Base-by-base conservation (phyloP, 2,113 vertebrate species). In the Climacteris rufus region DNA sequence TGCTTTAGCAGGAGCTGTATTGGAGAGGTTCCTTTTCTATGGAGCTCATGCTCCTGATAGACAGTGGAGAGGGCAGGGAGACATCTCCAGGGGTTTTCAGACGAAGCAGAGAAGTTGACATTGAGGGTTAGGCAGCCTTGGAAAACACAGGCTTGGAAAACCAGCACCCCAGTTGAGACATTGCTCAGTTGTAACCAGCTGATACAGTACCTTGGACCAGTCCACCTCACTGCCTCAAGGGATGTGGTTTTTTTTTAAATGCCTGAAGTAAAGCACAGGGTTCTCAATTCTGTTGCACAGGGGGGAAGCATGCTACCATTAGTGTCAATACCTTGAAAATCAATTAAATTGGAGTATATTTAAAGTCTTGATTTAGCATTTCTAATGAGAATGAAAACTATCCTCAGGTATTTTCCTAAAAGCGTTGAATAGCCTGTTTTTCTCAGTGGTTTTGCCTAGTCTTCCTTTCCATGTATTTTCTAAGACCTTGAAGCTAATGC, bases 371-470 rank as follows among this genome's bases (percentile, higher is more conserved):
- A 56, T 85, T 90, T 80, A 61, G 39, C 65, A 45, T 24, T 72
- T 63, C 33, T 90, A 47, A 90, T 66, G 15, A 88, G 47, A 94
- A 71, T 64, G 23, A 86, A 88, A 72, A 31, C 10, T 57, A 31
- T 8, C 35, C 45, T 52, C 25, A 7, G 6, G 1, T 52, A n/a
- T 87, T 89, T 83, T 90, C n/a, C 25, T 16, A 37, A 92, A 94
- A 92, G 14, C 16, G 27, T 37, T 66, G 44, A 66, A 37, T 75
- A 74, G 56, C 9, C 24, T 87, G 28, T 25, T 89, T 92, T 88
- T 74, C 44, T 52, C 24, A 71, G 31, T 39, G 53, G 14, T 47
- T 96, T 91, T 94, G 60, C 88, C 75, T 78, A 56, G 37, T 65
- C 64, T 84, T 87, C 21, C 15, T 10, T 79, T 59, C 39, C 19